A percentile compares a stretch with the other conserved stretches of the same genome.
These are phyloP conservation scores for Anarhynchus alexandrinus DNA, from an alignment of 2,113 vertebrate species.

Conservation along the genomic window DNA sequence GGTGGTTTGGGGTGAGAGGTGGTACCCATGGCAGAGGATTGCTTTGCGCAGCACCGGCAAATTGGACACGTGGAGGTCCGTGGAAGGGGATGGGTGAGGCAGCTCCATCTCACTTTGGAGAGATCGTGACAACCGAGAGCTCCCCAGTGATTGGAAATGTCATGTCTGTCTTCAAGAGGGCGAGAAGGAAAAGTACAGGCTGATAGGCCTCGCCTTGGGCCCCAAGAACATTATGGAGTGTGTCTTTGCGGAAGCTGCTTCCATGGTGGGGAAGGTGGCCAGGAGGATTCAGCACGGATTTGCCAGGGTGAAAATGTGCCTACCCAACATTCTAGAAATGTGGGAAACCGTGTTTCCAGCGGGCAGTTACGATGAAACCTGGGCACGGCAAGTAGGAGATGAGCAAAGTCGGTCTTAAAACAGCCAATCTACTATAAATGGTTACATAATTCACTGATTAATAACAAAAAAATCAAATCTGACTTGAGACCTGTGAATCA, in stretches of 20 bases:
- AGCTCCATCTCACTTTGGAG: neutral
- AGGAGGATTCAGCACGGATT: neutral
- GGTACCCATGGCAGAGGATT: neutral
- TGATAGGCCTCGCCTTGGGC: neutral
- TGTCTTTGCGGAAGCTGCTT: neutral
- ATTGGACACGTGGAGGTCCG: neutral
- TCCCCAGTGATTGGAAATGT: neutral
- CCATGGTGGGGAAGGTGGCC: accelerated
- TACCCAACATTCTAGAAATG: neutral
- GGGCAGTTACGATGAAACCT: neutral
- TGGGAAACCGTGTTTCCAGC: neutral
- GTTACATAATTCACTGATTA: neutral
- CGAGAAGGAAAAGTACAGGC: neutral
- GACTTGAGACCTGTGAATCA: neutral
- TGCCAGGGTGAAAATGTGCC: neutral
- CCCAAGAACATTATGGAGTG: neutral
- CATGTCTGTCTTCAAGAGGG: neutral
- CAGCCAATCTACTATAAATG: neutral
- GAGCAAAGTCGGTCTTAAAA: neutral
- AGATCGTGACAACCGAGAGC: neutral
- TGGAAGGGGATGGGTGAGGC: neutral
- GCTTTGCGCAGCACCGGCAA: neutral
- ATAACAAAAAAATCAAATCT: too few relatives aligned
- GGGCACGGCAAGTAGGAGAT: neutral
- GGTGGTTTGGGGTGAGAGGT: neutral